Percentiles rank a stretch among this genome's conserved stretches.
These are phyloP conservation scores for Drosophila lacertosa DNA, from an alignment of 1,140 invertebrate species.

Conservation along the genomic window DNA sequence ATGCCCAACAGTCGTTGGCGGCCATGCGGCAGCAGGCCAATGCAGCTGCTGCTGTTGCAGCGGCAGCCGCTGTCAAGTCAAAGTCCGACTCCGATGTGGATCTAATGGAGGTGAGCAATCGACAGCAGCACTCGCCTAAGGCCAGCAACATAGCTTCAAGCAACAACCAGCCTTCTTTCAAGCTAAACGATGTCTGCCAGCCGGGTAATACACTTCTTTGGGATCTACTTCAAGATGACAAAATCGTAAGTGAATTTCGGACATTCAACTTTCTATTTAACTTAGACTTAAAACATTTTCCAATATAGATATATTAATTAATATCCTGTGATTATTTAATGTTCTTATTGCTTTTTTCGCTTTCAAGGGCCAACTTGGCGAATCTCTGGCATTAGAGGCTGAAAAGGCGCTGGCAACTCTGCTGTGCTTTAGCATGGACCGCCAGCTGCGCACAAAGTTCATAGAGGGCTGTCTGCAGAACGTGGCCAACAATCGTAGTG, in stretches of 20 bases:
- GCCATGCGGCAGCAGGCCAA: conserved; percentile 66
- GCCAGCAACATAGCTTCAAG: conserved; percentile 8
- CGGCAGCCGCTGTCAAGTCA: conserved; percentile 56
- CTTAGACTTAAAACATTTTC: too few relatives aligned
- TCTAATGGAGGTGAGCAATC: conserved; percentile 53
- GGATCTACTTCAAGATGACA: conserved; percentile 97
- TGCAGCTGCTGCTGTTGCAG: conserved; percentile 65
- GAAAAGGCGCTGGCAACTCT: conserved; percentile 95
- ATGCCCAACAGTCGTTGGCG: conserved; percentile 69
- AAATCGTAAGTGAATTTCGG: conserved; percentile 88
- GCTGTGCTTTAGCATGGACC: conserved; percentile 94
- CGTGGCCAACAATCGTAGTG: conserved; percentile 93
- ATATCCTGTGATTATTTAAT: not conserved
- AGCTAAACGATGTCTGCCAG: conserved; percentile 92
- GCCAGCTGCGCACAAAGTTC: conserved; percentile 95
- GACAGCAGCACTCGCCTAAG: conserved; percentile 71
- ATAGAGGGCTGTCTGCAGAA: conserved; percentile 97
- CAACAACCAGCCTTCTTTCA: conserved; percentile 85
- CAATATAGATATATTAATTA: too few relatives aligned
- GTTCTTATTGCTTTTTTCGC: not conserved
- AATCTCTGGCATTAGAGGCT: conserved; percentile 94
- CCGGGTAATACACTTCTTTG: conserved; percentile 96
- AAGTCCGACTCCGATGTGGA: conserved; percentile 68
- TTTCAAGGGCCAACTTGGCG: conserved; percentile 90
- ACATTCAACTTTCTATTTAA: too few relatives aligned